phyloP scores from a whole-genome alignment of 2,797 vertebrate species.

The Halcyon chelicuti region DNA sequence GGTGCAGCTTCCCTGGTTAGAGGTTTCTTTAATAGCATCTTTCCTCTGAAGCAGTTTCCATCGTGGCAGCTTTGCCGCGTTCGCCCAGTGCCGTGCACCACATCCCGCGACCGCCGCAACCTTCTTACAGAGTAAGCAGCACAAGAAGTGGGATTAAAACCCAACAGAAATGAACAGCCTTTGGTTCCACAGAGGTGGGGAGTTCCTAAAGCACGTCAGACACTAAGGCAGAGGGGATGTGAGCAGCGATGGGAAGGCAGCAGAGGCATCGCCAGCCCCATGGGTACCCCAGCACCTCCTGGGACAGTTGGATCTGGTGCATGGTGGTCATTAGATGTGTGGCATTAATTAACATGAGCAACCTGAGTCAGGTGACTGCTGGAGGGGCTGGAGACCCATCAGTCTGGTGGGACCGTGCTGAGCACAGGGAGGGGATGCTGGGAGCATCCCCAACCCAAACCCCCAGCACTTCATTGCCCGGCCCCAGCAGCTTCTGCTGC shows the following conservation, averaged over 20 bases:
- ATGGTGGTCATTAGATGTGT: rapidly evolving
- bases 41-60: neutral
- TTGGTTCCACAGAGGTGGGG: neutral
- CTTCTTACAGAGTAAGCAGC: neutral
- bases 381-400: neutral
- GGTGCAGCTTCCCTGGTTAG: neutral
- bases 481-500: neutral
- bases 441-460: neutral
- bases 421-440: neutral
- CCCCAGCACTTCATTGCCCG: rapidly evolving
- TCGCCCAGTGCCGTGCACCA: neutral
- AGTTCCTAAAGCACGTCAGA: neutral
- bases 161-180: neutral
- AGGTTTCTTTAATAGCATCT: neutral
- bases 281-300: rapidly evolving
- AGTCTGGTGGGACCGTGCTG: rapidly evolving
- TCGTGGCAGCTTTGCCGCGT: rapidly evolving
- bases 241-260: neutral
- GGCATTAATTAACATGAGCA: rapidly evolving
- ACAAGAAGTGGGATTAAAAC: neutral
- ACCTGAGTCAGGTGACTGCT: rapidly evolving
- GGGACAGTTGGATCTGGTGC: rapidly evolving
- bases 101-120: neutral
- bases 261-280: neutral
- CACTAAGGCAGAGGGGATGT: neutral